Evolutionary conservation across 2,797 vertebrate genomes (phyloP).

Genomic region (Gymnocypris eckloni): DNA sequence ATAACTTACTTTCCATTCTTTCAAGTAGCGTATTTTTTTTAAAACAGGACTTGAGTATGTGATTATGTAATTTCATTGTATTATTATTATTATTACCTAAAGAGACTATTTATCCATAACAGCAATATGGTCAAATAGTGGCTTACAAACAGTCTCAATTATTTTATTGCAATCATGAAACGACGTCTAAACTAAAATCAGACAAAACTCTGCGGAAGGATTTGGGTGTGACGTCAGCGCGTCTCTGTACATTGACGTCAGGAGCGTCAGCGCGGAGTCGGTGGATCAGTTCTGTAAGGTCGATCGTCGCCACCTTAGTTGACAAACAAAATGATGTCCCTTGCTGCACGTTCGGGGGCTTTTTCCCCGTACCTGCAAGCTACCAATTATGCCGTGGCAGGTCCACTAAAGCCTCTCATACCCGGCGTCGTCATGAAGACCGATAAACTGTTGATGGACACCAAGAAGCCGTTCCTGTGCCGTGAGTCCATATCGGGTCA

Average conservation of each 20-base stretch:
- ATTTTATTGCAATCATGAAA: background rate
- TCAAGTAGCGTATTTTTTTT: too few species aligned
- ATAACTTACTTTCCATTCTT: too few species aligned
- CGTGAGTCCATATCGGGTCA: conserved; percentile 74
- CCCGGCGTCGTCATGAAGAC: conserved; percentile 74
- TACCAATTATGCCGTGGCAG: conserved; percentile 81
- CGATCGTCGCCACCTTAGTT: conserved; percentile 9
- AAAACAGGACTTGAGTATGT: too few species aligned
- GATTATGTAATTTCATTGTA: too few species aligned
- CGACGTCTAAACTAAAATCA: background rate
- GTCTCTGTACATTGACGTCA: background rate
- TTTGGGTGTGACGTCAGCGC: background rate
- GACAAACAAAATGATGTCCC: conserved; percentile 84
- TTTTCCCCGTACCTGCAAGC: conserved; percentile 87
- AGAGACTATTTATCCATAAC: too few species aligned
- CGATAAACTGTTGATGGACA: conserved; percentile 74
- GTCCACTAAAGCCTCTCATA: conserved; percentile 81
- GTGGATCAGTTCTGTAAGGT: background rate
- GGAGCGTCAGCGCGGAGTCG: background rate
- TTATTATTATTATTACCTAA: too few species aligned
- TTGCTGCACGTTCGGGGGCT: conserved; percentile 83
- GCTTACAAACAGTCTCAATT: background rate
- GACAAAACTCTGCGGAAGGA: background rate
- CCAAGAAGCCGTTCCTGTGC: conserved; percentile 79
- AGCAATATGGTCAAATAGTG: background rate